Evolutionary conservation across 1,140 invertebrate species (phyloP), one percentile per base, ranked within the genome.

Genomic region (Ctenoplectra terminalis): DNA sequence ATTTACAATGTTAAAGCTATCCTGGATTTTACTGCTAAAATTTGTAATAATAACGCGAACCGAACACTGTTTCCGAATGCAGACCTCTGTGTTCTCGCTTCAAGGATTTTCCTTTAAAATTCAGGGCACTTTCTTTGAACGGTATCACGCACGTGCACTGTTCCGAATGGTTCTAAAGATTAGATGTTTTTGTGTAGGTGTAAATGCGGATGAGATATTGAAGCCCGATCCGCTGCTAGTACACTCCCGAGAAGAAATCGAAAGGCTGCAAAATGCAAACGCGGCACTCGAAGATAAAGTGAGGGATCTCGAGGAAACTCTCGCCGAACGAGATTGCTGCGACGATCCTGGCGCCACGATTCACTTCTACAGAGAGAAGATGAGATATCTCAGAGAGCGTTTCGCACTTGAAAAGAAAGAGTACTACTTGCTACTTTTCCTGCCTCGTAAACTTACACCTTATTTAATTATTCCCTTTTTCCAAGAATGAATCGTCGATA

Each of bases 241-340:
- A 43, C 88, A 92, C 75, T 90, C 90, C 60, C 89, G 88, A 40
- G 84, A 87, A 54, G 92, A 93, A 83, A 92, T 89, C 75, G 86
- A 86, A 61, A 88, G 87, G 60, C 81, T 93, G 54, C 77, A 92
- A 77, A 90, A 81, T 79, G 80, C 67, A 64, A 92, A 85, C 43
- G 87, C 89, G 37, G 79, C 84, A 46, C 79, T 93, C 15, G 70
- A 90, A 61, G 92, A 93, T 71, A 91, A 90, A 86, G 80, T 92
- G 23, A 86, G 82, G 52, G 83, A 91, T 75, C 80, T 93, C 17
- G 89, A 85, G n/a, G 89, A 92, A 43, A 91, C 80, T 4, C 73
- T 92, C 26, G 76, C 58, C 0, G 92, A 93, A 66, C 87, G 87
- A 60, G 88, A 92, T 76, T 83, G 83, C 23, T 80, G 71, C 43